A percentile compares a stretch with the other conserved stretches of the same genome.
Evolutionary conservation across 2,888 invertebrate species (phyloP).

Genomic region (Cremastobaeus sp.): DNA sequence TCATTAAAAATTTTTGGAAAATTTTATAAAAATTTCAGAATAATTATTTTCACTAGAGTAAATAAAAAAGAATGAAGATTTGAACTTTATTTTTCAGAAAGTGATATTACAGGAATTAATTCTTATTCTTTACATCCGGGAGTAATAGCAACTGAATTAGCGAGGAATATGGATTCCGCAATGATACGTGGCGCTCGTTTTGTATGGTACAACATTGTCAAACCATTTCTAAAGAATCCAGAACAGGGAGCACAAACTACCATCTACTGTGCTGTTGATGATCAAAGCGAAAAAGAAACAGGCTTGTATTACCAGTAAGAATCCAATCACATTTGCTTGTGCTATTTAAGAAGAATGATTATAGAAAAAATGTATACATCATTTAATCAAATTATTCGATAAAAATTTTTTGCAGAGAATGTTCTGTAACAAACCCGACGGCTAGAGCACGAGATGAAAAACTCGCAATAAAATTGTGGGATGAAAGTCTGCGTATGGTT

Average conservation of each 20-base stretch:
- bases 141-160: constrained; percentile 86
- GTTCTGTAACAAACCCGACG: constrained; percentile 79
- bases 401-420: constrained; percentile 81
- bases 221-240: constrained; percentile 81
- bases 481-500: constrained; percentile 80
- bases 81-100: constrained; percentile 65
- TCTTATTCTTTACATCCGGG: constrained; percentile 87
- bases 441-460: constrained; percentile 80
- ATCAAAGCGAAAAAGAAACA: constrained; percentile 82
- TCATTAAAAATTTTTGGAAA: too few species aligned
- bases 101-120: constrained; percentile 79
- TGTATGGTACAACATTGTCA: constrained; percentile 74
- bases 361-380: too few species aligned
- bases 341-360: too few species aligned
- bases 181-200: constrained; percentile 79
- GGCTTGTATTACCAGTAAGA: constrained; percentile 81
- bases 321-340: background rate
- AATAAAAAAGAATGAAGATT: too few species aligned
- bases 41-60: too few species aligned
- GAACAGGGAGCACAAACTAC: constrained; percentile 87
- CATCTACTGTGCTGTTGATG: constrained; percentile 85
- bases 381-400: too few species aligned
- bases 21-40: too few species aligned
- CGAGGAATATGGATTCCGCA: constrained; percentile 82
- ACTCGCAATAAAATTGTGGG: constrained; percentile 83